Percentiles rank a stretch among this genome's conserved stretches.
phyloP scores from a whole-genome alignment of 2,888 invertebrate species.

The Apotomis betuletana region DNA sequence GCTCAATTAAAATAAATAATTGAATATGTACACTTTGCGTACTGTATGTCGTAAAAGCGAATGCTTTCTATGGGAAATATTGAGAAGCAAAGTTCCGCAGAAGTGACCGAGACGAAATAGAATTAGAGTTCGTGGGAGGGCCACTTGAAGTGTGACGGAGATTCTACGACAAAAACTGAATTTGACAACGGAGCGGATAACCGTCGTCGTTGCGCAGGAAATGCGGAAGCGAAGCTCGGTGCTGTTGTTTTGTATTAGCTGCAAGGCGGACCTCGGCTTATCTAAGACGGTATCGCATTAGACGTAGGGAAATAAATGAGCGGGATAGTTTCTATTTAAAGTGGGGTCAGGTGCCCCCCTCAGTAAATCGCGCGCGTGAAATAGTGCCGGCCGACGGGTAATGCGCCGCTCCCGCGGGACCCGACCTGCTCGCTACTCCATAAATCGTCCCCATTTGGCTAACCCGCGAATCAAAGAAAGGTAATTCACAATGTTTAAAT shows the following conservation, averaged over 20 bases:
- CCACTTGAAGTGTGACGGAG: conserved; percentile 31
- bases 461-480: conserved; percentile 80
- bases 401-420: conserved; percentile 48
- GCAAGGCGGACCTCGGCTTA: conserved; percentile 28
- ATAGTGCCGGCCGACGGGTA: conserved; percentile 47
- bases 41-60: not conserved
- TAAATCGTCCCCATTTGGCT: conserved; percentile 79
- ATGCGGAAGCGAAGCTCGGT: conserved; percentile 12
- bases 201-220: conserved; percentile 18
- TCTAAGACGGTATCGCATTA: conserved; percentile 75
- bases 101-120: conserved; percentile 19
- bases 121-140: conserved; percentile 35
- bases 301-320: conserved; percentile 67
- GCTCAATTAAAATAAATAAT: too few relatives aligned
- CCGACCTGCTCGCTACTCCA: conserved; percentile 60
- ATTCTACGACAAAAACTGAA: conserved; percentile 27
- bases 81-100: conserved; percentile 1
- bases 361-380: conserved; percentile 68
- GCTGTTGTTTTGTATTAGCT: conserved; percentile 6
- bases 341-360: conserved; percentile 57
- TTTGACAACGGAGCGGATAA: conserved; percentile 10
- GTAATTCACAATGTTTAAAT: conserved; percentile 81
- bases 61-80: conserved; percentile 7
- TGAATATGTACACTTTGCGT: not conserved
- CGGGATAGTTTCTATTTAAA: conserved; percentile 61